These are phyloP conservation scores for Sebastes glaucus DNA, from an alignment of 2,797 vertebrate species.

Conservation along the genomic window DNA sequence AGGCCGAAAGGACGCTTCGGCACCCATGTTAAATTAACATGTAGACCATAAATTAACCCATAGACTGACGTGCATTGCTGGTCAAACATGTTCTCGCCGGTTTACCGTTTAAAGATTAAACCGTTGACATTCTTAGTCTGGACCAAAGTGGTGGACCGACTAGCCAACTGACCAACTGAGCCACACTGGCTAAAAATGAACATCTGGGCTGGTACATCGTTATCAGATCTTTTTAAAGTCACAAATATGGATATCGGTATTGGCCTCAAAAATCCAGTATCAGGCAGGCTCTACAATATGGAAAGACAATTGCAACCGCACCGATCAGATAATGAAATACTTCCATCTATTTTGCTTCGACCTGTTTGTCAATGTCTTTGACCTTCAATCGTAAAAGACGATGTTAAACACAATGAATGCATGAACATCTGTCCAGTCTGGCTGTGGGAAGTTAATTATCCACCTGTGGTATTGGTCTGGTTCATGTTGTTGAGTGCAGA, in stretches of 20 bases:
- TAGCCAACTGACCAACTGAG: not conserved
- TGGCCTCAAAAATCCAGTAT: not conserved
- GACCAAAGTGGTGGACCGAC: not conserved
- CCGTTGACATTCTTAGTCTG: not conserved
- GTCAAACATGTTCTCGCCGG: too few relatives aligned
- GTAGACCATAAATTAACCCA: too few relatives aligned
- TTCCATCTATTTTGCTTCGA: not conserved
- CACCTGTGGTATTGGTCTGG: not conserved
- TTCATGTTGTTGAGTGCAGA: not conserved
- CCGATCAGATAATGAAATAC: not conserved
- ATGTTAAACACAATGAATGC: not conserved
- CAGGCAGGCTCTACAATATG: not conserved
- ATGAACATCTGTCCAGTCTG: not conserved
- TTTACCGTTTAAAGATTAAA: too few relatives aligned
- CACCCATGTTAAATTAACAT: too few relatives aligned
- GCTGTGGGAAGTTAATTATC: not conserved
- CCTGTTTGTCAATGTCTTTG: not conserved
- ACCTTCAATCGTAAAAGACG: not conserved
- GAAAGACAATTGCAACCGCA: not conserved
- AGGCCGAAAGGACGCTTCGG: too few relatives aligned
- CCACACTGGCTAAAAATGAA: not conserved
- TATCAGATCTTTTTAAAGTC: not conserved
- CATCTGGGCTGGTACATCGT: not conserved
- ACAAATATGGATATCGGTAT: not conserved
- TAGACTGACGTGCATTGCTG: too few relatives aligned